Evolutionary conservation across 1,140 invertebrate species (phyloP).

Genomic region (Antheraea mylitta): DNA sequence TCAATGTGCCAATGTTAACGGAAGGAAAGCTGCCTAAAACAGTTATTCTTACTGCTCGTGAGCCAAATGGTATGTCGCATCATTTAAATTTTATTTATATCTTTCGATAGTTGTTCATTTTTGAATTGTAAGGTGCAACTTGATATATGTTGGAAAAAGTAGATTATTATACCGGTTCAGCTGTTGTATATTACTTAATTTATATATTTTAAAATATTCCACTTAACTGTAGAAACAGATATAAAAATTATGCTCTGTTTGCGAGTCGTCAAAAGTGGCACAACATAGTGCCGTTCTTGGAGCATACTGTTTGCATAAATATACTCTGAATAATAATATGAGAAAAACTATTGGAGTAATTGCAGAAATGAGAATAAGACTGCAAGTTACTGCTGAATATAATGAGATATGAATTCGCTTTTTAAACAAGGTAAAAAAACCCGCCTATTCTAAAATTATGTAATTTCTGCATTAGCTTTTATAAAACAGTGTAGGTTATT

Average conservation of each 20-base stretch:
- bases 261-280: background rate
- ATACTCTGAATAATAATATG: too few relatives aligned
- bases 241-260: background rate
- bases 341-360: too few relatives aligned
- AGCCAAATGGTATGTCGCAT: background rate
- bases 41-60: background rate
- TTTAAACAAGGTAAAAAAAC: too few relatives aligned
- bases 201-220: background rate
- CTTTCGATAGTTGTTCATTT: background rate
- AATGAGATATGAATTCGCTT: too few relatives aligned
- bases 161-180: background rate
- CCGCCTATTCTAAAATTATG: too few relatives aligned
- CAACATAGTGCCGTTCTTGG: background rate
- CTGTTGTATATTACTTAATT: background rate
- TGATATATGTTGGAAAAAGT: too few relatives aligned
- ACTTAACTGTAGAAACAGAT: background rate
- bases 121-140: background rate
- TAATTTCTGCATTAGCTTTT: too few relatives aligned
- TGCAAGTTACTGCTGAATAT: too few relatives aligned
- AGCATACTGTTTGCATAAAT: background rate
- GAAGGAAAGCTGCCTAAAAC: slow-evolving; percentile 44
- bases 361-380: too few relatives aligned
- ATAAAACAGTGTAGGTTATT: too few relatives aligned
- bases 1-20: slow-evolving; percentile 46
- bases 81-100: background rate